Evolutionary conservation across 2,113 vertebrate species (phyloP), one percentile per base, ranked within the genome.

Genomic region (Pteropus alecto): DNA sequence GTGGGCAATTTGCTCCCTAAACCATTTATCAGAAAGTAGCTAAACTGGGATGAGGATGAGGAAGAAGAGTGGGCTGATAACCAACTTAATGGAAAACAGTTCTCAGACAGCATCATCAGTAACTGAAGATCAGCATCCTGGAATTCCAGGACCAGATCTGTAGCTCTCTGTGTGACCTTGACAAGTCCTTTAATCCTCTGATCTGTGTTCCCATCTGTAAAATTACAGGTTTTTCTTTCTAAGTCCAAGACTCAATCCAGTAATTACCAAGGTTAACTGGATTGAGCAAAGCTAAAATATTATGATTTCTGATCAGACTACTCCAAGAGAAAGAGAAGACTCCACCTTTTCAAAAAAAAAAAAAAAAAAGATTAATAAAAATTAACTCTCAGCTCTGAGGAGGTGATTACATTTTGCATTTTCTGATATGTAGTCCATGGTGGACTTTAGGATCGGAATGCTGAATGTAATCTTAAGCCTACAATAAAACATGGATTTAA

Each of bases 221-320:
- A 95, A 87, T 77, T 92, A 79, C 0, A 94, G 24, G 43, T 73
- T n/a, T n/a, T 13, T 81, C 33, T 82, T 88, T 82, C 41, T 82
- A 95, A 93, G 15, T 15, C 46, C 26, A 86, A 7, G 16, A 84
- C 24, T 41, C 76, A 54, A 67, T 38, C n/a, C 19, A 77, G 10
- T 58, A 71, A 87, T 90, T 87, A 81, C 71, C 82, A 82, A 22
- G 74, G 54, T 71, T 60, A 54, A 76, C 26, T 87, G 90, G 26
- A 77, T 30, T 78, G 63, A 85, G 8, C 26, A 96, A 94, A 94
- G 8, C 26, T 79, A 86, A 95, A 95, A 79, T 73, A 87, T 35
- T 70, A n/a, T 70, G 54, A 73, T 65, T 35, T 95, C 54, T 93
- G 5, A 74, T 43, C 13, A 86, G 74, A 79, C 6, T 86, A 92